Percentiles rank a stretch among this genome's conserved stretches.
These are phyloP conservation scores for Tachuris rubrigastra DNA, from an alignment of 2,113 vertebrate genomes.

Conservation along the genomic window DNA sequence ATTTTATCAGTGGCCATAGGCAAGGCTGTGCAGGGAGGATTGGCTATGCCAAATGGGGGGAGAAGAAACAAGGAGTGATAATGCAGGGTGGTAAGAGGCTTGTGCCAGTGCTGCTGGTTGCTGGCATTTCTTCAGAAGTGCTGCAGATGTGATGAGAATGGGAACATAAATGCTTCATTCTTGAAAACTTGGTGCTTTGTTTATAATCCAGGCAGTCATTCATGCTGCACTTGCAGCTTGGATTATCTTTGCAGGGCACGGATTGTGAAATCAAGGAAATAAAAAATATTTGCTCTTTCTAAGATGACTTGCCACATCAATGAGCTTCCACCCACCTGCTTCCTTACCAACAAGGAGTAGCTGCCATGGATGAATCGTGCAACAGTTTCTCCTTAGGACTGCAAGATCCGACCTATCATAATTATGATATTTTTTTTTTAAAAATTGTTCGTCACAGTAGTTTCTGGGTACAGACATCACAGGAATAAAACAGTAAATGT, in stretches of 20 bases:
- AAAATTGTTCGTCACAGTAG: not conserved
- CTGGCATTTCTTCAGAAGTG: not conserved
- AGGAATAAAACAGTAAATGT: rapidly evolving
- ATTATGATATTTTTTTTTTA: too few relatives aligned
- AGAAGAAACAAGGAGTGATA: not conserved
- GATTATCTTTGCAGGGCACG: not conserved
- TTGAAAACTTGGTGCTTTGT: not conserved
- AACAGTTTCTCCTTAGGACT: not conserved
- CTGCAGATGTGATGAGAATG: not conserved
- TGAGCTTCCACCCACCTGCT: not conserved
- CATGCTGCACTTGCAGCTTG: not conserved
- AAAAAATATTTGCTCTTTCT: not conserved
- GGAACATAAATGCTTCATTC: not conserved
- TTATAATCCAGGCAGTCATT: not conserved
- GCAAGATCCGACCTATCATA: not conserved
- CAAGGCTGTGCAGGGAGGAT: not conserved
- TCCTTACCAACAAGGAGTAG: not conserved
- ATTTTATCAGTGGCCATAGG: not conserved
- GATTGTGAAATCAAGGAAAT: not conserved
- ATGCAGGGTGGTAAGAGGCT: not conserved
- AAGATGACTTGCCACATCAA: not conserved
- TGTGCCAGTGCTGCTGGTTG: not conserved
- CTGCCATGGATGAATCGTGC: not conserved
- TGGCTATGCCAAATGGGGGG: rapidly evolving
- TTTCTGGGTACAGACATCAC: not conserved